A percentile compares a stretch with the other conserved stretches of the same genome.
Evolutionary conservation across 1,140 invertebrate genomes (phyloP).

Genomic region (Drosophila nasuta): DNA sequence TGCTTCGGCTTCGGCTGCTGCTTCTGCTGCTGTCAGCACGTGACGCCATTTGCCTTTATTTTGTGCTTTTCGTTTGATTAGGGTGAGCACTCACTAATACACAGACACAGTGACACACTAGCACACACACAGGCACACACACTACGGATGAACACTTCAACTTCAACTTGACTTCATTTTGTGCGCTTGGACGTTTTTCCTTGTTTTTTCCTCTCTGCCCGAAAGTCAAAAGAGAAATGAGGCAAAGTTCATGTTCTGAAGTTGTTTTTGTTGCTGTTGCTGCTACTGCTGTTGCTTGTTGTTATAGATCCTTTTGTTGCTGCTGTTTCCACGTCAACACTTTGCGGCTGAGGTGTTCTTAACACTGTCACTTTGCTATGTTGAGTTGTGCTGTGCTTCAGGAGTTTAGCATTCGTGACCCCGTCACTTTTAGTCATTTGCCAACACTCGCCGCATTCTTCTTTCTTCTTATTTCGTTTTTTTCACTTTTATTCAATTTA

Average conservation of each 20-base stretch:
- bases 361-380: constrained; percentile 24
- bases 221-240: constrained; percentile 4
- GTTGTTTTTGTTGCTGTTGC: constrained; percentile 24
- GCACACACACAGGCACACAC: not conserved
- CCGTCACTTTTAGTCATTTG: constrained; percentile 17
- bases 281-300: constrained; percentile 14
- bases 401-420: constrained; percentile 24
- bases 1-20: constrained; percentile 18
- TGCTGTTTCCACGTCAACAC: constrained; percentile 15
- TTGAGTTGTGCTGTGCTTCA: not conserved
- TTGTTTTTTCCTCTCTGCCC: not conserved
- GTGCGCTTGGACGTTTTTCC: constrained; percentile 11
- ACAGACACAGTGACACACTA: too few relatives aligned
- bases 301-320: constrained; percentile 13
- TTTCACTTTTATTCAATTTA: constrained; percentile 6
- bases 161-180: constrained; percentile 10
- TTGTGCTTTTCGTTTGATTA: constrained; percentile 4
- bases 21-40: constrained; percentile 16
- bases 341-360: constrained; percentile 15
- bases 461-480: constrained; percentile 1
- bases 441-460: not conserved
- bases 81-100: constrained; percentile 5
- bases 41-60: constrained; percentile 24
- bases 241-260: not conserved
- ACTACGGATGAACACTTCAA: constrained; percentile 5